These are phyloP conservation scores for Megaleporinus macrocephalus DNA, from an alignment of 2,113 vertebrate genomes.

Conservation along the genomic window DNA sequence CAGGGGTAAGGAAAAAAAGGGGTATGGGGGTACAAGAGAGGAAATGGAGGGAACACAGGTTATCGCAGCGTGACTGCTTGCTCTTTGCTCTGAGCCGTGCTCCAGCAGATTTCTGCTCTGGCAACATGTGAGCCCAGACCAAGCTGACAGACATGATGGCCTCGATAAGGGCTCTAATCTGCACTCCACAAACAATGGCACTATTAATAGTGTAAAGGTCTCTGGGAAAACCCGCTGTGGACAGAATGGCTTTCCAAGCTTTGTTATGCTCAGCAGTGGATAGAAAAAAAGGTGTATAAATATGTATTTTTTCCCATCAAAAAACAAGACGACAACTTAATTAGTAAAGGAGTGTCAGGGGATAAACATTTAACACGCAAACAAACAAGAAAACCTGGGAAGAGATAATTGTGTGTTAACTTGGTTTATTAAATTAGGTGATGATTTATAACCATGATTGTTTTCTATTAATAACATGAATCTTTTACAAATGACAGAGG, in stretches of 20 bases:
- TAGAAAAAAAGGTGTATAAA: not conserved
- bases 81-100: slow-evolving; percentile 1
- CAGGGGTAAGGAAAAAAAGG: not conserved
- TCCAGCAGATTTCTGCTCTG: not conserved
- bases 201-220: slow-evolving; percentile 15
- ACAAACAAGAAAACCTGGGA: too few species aligned
- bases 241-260: not conserved
- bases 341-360: too few species aligned
- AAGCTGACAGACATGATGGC: slow-evolving; percentile 14
- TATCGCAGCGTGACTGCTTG: slow-evolving; percentile 33
- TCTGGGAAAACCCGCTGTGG: not conserved
- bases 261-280: not conserved
- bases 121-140: slow-evolving; percentile 3
- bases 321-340: too few species aligned
- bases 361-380: too few species aligned
- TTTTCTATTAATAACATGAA: too few species aligned
- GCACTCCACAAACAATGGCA: not conserved
- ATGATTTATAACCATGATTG: too few species aligned
- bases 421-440: too few species aligned
- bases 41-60: slow-evolving; percentile 6
- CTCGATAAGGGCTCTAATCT: slow-evolving; percentile 13
- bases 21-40: not conserved
- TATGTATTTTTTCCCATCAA: too few species aligned
- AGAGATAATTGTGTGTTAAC: too few species aligned
- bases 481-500: too few species aligned